Base-by-base conservation (phyloP, 2,888 invertebrate genomes). In the Bombylius discolor region DNA sequence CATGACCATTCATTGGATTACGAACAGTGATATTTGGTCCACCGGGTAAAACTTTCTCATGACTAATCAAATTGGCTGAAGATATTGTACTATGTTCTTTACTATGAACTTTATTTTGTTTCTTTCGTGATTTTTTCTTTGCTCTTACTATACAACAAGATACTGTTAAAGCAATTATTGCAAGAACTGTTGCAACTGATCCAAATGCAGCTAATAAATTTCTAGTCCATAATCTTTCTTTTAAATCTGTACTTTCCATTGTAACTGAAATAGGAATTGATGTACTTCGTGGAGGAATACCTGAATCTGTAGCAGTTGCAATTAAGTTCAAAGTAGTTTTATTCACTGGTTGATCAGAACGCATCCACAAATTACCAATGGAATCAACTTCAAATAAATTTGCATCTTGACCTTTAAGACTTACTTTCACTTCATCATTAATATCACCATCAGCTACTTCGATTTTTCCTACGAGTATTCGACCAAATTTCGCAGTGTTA, bases 361-460 rank as follows among this genome's bases (percentile, higher is more conserved):
- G 77, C 70, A 84, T 70, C 66, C 77, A 80, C 65, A 93, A 76
- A 66, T 85, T 87, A 39, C 73, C 73, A 3, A 64, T 63, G 12
- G 66, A 62, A 59, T 75, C 72, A 45, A 73, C 68, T 58, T 70
- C 68, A 51, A 75, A 73, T 9, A 70, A 64, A 4, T 68, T 80
- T 1, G 87, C 83, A 63, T 84, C 81, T 5, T 84, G 79, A 0
- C 89, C 89, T 56, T 82, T 73, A 13, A 93, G 74, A 0, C 82
- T 81, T n/a, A 93, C 75, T 11, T 82, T 79, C 34, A 93, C 78
- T 56, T 77, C 77, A 69, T 93, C 92, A 2, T 82, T 83, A 56
- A 79, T 77, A 73, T 94, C 93, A 0, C 91, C 91, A 70, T 94
- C 93, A 32, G 86, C 87, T n/a, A 87, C 92, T 71, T 90, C 87